Percentiles rank a stretch among this genome's conserved stretches.
phyloP scores from a whole-genome alignment of 1,140 invertebrate genomes.

The Mya arenaria region DNA sequence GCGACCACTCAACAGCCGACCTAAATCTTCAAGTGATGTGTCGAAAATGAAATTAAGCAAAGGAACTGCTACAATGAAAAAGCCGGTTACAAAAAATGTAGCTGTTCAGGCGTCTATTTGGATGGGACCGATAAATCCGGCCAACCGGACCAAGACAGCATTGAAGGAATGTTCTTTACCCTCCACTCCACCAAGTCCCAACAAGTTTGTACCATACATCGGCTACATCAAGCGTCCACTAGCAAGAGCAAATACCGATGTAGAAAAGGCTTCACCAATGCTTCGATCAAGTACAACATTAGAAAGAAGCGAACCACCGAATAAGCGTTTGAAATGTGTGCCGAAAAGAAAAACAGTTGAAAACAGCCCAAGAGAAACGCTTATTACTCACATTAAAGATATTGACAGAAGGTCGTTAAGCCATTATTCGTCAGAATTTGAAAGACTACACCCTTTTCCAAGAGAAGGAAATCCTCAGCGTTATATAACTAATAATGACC shows the following conservation, averaged over 20 bases:
- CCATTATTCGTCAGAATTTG: constrained; percentile 4
- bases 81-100: neutral
- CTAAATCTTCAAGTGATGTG: constrained; percentile 37
- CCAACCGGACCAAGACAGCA: constrained; percentile 8
- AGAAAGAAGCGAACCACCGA: neutral
- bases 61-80: constrained; percentile 2
- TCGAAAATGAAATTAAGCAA: constrained; percentile 2
- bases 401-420: neutral
- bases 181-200: neutral
- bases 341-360: neutral
- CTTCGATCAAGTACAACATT: neutral
- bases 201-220: constrained; percentile 29
- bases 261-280: neutral
- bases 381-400: neutral
- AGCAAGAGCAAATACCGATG: constrained; percentile 7
- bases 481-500: neutral
- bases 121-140: constrained; percentile 16
- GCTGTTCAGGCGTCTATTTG: constrained; percentile 38
- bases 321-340: neutral
- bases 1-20: neutral
- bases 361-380: neutral
- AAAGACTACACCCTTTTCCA: constrained; percentile 14
- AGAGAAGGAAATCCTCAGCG: constrained; percentile 23
- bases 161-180: neutral
- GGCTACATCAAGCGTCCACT: neutral